A percentile compares a stretch with the other conserved stretches of the same genome.
Evolutionary conservation across 2,888 invertebrate species (phyloP).

Genomic region (Listrodromus nycthemerus): DNA sequence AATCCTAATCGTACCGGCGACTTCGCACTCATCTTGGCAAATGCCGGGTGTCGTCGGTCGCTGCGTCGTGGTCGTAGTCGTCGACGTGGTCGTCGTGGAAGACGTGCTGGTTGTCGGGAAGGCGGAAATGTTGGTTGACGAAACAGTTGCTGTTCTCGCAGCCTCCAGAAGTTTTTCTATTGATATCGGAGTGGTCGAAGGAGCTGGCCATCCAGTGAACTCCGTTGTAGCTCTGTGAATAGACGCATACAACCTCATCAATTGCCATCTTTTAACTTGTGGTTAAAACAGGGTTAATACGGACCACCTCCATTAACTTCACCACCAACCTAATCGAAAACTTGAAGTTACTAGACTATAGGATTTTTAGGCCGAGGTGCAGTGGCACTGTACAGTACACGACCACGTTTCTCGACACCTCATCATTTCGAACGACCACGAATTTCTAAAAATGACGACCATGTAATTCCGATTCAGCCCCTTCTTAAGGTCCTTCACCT

Average conservation of each 20-base stretch:
- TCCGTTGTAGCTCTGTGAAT: constrained; percentile 91
- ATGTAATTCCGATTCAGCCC: too few relatives aligned
- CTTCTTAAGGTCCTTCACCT: too few relatives aligned
- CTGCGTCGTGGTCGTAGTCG: constrained; percentile 90
- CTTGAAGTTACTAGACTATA: too few relatives aligned
- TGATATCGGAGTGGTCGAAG: constrained; percentile 94
- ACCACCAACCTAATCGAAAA: too few relatives aligned
- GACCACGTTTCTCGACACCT: too few relatives aligned
- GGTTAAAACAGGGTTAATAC: too few relatives aligned
- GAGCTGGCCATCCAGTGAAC: constrained; percentile 96
- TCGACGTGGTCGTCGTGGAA: constrained; percentile 88
- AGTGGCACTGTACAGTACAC: too few relatives aligned
- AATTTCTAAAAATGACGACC: too few relatives aligned
- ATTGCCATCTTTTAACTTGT: too few relatives aligned
- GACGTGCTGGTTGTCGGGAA: constrained; percentile 85
- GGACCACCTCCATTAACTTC: too few relatives aligned
- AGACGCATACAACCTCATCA: constrained; percentile 19
- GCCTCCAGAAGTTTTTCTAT: constrained; percentile 92
- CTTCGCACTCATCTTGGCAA: constrained; percentile 92
- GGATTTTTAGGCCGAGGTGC: too few relatives aligned
- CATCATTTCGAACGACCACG: too few relatives aligned
- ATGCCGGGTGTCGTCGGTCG: constrained; percentile 92
- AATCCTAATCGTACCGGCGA: constrained; percentile 94
- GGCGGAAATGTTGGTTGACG: constrained; percentile 84
- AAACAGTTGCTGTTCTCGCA: constrained; percentile 87